Base-by-base conservation (phyloP, 2,888 invertebrate species). In the Abrostola triplasia region DNA sequence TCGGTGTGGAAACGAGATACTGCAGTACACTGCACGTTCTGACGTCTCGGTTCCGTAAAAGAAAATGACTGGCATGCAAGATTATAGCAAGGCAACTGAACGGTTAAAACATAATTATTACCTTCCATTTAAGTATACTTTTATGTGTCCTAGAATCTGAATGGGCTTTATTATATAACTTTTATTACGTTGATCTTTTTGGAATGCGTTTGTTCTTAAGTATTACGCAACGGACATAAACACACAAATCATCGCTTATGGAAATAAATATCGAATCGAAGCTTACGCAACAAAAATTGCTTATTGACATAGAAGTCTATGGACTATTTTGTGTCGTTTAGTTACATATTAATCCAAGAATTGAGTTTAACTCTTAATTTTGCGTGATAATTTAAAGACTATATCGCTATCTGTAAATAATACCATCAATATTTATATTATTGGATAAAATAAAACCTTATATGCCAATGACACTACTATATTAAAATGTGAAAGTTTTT, bases 211-310 rank as follows among this genome's bases (percentile, higher is more conserved):
- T 79, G 67, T 74, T 77, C 63, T 55, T 74, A 66, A 65, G 52
- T 49, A 59, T 79, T 80, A 77, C 69, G 78, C 51, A 79, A 79
- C 36, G 66, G 64, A 76, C 73, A 76, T 77, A 80, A 77, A 70
- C 24, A 47, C 76, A 76, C 82, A 86, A 87, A 77, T 77, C 76
- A 82, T 74, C 67, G 70, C 82, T 86, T 82, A 84, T 85, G 83
- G 72, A 86, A 88, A 88, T 84, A 77, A 78, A 80, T 76, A 70
- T 70, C 79, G 77, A 79, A 75, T 82, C 76, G 69, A 85, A 81
- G 81, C 76, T 77, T 90, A 86, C 77, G 74, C 87, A 88, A 90
- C 55, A 59, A 40, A 50, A 56, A n/a, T 47, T 44, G 47, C 56
- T 67, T 62, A 62, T 71, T 76, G 77, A 79, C 74, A 79, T 62